Base-by-base conservation (phyloP, 2,888 invertebrate species). In the Idaea straminata region DNA sequence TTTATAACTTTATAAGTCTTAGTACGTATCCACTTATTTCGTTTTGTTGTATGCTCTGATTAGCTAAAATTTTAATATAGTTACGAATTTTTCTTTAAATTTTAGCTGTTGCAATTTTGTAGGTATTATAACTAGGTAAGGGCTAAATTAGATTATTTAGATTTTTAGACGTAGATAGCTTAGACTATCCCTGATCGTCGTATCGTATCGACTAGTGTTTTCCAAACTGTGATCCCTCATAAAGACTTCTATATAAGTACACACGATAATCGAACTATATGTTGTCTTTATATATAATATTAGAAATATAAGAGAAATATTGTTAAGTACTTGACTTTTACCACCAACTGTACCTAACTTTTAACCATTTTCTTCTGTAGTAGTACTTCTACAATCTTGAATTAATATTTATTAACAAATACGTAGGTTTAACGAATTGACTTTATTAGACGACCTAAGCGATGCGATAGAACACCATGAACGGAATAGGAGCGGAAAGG, bases 151-250 rank as follows among this genome's bases (percentile, higher is more conserved):
- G 47, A 58, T 62, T 62, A 68, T 66, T 64, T 76, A 76, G 65
- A 35, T n/a, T 60, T 61, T 66, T 66, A 64, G 60, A 15, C n/a
- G 65, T 74, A 74, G 25, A 25, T 25, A 25, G 71, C 65, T 13
- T 47, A 47, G 47, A 47, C 47, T 47, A 59, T 25, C 59, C 59
- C 59, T 59, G 59, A 34, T 10, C 34, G 13, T 59, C 34, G 34
- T 59, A 59, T 79, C 84, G 84, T 88, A 86, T 84, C 78, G 83
- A 86, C 84, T 91, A 92, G 91, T 82, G 83, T 88, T 91, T 89
- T 89, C 91, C 91, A 89, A 88, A 87, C 92, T 92, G 92, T 92
- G 92, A 92, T 92, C 91, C 92, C 91, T 88, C 85, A 87, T 89
- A 90, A 92, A 92, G 92, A 92, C 92, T 92, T 92, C 89, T 91